A percentile compares a stretch with the other conserved stretches of the same genome.
Conservation (phyloP, 2,888 invertebrate genomes). For the Xestia c-nigrum region DNA sequence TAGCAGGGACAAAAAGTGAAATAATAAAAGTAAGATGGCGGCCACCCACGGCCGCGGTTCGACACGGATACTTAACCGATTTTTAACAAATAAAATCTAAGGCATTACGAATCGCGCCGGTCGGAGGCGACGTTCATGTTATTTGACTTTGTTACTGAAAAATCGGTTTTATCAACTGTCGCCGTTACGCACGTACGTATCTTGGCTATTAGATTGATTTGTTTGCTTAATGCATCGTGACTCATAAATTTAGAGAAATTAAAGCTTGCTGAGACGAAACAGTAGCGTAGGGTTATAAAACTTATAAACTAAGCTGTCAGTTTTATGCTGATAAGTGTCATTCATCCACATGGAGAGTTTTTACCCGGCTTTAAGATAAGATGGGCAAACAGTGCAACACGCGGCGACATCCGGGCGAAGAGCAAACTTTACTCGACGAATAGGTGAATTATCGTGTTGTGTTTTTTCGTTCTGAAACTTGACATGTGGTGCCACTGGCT, state of each 20-base stretch:
- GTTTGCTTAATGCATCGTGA: conserved; percentile 53
- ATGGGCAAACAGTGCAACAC: conserved; percentile 73
- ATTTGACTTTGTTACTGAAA: conserved; percentile 82
- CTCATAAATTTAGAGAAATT: conserved; percentile 66
- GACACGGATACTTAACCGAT: conserved; percentile 91
- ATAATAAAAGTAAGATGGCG: conserved; percentile 87
- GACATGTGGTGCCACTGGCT: conserved; percentile 74
- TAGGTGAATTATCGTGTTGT: conserved; percentile 66
- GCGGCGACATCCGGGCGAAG: conserved; percentile 83
- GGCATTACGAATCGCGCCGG: conserved; percentile 89
- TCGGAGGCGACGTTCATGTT: conserved; percentile 80
- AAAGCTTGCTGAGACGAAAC: conserved; percentile 70
- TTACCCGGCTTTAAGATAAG: conserved; percentile 80
- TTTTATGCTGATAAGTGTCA: conserved; percentile 82
- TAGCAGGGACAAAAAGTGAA: conserved; percentile 88
- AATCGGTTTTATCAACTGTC: conserved; percentile 78
- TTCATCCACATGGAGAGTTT: conserved; percentile 75
- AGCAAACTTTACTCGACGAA: conserved; percentile 74
- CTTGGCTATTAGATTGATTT: conserved; percentile 60
- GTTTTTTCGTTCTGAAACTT: conserved; percentile 67
- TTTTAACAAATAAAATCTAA: conserved; percentile 91
- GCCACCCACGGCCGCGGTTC: conserved; percentile 89
- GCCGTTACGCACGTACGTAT: conserved; percentile 68
- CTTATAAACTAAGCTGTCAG: conserved; percentile 79
- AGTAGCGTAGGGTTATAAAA: conserved; percentile 77